Percentiles rank a stretch among this genome's conserved stretches.
phyloP scores from a whole-genome alignment of 2,797 vertebrate genomes.

The Enteromius thamalakanensis region DNA sequence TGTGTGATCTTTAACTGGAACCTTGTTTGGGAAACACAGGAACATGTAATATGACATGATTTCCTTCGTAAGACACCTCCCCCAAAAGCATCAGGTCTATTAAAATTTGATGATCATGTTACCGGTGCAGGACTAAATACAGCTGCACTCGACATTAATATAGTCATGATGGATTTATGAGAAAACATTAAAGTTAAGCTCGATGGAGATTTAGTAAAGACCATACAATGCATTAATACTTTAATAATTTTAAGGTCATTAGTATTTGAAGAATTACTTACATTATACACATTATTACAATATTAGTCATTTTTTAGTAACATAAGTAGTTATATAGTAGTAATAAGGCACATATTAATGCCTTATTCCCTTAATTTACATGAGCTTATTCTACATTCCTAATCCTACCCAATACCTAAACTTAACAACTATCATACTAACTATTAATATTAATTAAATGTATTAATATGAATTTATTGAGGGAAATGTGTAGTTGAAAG shows the following conservation, averaged over 20 bases:
- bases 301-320: no score
- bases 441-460: no score
- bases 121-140: not conserved
- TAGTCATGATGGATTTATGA: slow-evolving; percentile 4
- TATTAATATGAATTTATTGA: no score
- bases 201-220: not conserved
- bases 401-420: no score
- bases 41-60: slow-evolving; percentile 19
- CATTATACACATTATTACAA: no score
- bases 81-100: slow-evolving; percentile 39
- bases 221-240: not conserved
- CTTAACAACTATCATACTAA: no score
- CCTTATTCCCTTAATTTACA: no score
- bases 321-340: no score
- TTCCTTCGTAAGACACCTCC: slow-evolving; percentile 14
- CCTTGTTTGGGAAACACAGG: slow-evolving; percentile 5
- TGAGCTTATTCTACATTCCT: no score
- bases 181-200: not conserved
- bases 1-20: not conserved
- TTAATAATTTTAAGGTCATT: not conserved
- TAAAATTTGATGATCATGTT: slow-evolving; percentile 34
- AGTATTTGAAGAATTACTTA: not conserved
- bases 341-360: no score
- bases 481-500: no score
- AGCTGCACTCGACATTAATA: not conserved